These are phyloP conservation scores for Phoxinus phoxinus DNA, from an alignment of 2,113 vertebrate genomes.

Conservation along the genomic window DNA sequence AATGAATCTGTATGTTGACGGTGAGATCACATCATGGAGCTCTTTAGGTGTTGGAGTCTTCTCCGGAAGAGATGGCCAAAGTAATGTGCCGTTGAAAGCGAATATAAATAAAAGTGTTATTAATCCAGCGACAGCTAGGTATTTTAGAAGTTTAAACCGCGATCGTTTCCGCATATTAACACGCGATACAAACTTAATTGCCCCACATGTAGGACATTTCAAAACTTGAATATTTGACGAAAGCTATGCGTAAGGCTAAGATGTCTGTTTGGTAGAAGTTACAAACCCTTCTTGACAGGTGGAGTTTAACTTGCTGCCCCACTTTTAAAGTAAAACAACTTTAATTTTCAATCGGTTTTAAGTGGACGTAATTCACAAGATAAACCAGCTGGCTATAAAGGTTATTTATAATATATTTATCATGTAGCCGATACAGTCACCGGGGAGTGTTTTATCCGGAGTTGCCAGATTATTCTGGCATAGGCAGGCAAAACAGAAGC, in stretches of 20 bases:
- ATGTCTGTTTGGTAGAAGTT: neutral
- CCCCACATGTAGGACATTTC: neutral
- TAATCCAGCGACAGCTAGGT: conserved; percentile 24
- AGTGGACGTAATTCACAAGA: neutral
- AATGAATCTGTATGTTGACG: conserved; percentile 70
- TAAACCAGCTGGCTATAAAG: neutral
- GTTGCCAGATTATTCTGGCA: neutral
- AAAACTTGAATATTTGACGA: neutral
- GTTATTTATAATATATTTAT: neutral
- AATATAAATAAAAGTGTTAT: conserved; percentile 52
- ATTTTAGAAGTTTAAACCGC: conserved; percentile 44
- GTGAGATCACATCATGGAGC: conserved; percentile 62
- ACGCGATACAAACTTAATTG: neutral
- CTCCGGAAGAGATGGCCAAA: neutral
- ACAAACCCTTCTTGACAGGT: too few relatives aligned
- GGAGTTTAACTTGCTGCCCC: neutral
- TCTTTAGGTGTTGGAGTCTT: conserved; percentile 23
- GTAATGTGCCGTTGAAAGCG: neutral
- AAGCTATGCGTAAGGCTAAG: neutral
- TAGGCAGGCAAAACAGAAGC: neutral
- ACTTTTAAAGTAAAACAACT: neutral
- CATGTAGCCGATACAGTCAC: too few relatives aligned
- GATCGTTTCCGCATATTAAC: conserved; percentile 52
- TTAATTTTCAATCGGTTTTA: too few relatives aligned
- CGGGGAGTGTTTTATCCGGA: neutral